phyloP scores from a whole-genome alignment of 1,140 invertebrate species.

The Diuraphis noxia region DNA sequence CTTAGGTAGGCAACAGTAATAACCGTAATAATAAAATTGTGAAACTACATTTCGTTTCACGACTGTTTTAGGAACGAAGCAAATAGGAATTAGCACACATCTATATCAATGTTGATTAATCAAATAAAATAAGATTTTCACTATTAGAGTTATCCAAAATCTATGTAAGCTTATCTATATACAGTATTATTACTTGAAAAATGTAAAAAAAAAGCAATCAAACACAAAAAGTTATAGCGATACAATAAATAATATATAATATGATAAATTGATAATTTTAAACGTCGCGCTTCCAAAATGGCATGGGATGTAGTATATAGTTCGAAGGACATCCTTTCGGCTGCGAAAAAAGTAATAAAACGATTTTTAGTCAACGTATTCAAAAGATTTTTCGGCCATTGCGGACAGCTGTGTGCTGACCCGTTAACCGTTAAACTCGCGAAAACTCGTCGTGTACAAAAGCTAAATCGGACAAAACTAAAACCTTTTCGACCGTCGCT shows the following conservation, averaged over 20 bases:
- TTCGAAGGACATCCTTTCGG: neutral
- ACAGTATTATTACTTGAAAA: neutral
- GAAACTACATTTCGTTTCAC: neutral
- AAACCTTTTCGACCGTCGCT: neutral
- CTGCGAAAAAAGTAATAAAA: neutral
- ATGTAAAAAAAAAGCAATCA: neutral
- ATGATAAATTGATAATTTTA: neutral
- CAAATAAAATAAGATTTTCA: too few species aligned
- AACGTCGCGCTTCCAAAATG: neutral
- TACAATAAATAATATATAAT: neutral
- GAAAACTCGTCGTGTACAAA: slow-evolving; percentile 28
- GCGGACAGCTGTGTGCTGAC: slow-evolving; percentile 32
- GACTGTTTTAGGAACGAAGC: neutral
- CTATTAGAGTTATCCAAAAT: neutral
- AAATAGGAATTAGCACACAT: too few species aligned
- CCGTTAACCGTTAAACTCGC: slow-evolving; percentile 44
- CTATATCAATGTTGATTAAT: neutral
- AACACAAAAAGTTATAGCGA: neutral
- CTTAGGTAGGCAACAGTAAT: too few species aligned
- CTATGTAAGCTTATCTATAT: neutral
- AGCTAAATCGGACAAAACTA: slow-evolving; percentile 28
- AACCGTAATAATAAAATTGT: neutral
- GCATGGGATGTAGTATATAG: neutral
- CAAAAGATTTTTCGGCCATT: slow-evolving; percentile 17
- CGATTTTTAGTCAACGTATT: neutral